These are phyloP conservation scores for Cheilosia soror DNA, from an alignment of 2,888 invertebrate genomes.

Conservation along the genomic window DNA sequence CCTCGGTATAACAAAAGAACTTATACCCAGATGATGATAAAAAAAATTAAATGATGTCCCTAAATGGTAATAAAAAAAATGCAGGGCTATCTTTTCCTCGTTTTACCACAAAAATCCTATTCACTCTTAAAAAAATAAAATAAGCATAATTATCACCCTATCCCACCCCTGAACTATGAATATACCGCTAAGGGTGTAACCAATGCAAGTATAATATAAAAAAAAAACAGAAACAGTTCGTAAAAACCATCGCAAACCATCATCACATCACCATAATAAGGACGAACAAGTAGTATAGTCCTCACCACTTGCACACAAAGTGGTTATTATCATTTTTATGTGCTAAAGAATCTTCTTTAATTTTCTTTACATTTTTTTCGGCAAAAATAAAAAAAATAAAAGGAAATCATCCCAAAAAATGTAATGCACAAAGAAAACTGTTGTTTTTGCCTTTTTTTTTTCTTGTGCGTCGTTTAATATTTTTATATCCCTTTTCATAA, in stretches of 20 bases:
- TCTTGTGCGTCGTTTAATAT: slow-evolving; percentile 38
- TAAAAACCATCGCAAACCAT: slow-evolving; percentile 66
- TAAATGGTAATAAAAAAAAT: slow-evolving; percentile 66
- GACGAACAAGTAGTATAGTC: slow-evolving; percentile 47
- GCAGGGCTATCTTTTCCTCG: slow-evolving; percentile 60
- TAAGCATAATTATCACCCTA: slow-evolving; percentile 66
- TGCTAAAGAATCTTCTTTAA: slow-evolving; percentile 65
- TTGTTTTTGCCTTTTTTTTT: slow-evolving; percentile 28
- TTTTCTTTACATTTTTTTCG: slow-evolving; percentile 55
- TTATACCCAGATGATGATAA: slow-evolving; percentile 54
- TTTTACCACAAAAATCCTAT: slow-evolving; percentile 38
- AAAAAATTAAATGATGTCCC: slow-evolving; percentile 68
- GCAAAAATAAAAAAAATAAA: background rate
- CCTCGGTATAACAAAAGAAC: slow-evolving; percentile 15
- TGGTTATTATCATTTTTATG: slow-evolving; percentile 76
- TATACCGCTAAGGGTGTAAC: slow-evolving; percentile 25
- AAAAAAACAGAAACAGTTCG: slow-evolving; percentile 34
- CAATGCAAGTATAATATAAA: slow-evolving; percentile 15
- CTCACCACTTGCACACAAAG: slow-evolving; percentile 41
- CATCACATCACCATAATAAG: slow-evolving; percentile 51
- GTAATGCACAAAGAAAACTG: slow-evolving; percentile 9
- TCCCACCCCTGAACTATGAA: slow-evolving; percentile 32
- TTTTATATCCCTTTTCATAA: slow-evolving; percentile 55
- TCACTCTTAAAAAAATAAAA: slow-evolving; percentile 24
- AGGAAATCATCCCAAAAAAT: background rate